Evolutionary conservation across 2,888 invertebrate genomes (phyloP), one percentile per base, ranked within the genome.

Genomic region (Mythimna loreyi): DNA sequence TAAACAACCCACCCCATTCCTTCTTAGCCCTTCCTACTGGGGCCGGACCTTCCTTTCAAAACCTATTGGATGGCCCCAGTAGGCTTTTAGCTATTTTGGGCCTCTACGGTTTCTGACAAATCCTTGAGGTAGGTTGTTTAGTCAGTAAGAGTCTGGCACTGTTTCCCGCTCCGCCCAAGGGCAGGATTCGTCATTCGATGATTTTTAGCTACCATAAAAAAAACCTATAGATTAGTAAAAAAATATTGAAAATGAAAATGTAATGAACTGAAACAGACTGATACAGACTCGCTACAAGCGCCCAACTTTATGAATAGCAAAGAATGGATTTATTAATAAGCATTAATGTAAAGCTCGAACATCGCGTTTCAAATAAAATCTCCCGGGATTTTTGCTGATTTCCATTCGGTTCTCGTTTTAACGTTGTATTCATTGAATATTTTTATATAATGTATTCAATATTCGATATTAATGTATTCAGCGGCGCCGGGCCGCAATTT

Each of bases 391-490:
- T 89, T 86, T 87, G 88, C 89, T 91, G 91, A 92, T 91, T 92
- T 90, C 85, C 89, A 91, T 92, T 89, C 89, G 87, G 82, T 81
- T 85, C 88, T 83, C 91, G 90, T 91, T 93, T 92, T 91, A 87
- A 86, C 89, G 85, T 85, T 86, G 87, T 89, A 91, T 91, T 93
- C 94, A 94, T 93, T 93, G 88, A 88, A 94, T 93, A 94, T 94
- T 93, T 93, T 90, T 91, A 93, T 91, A 91, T 93, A 95, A 94
- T 92, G 94, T 94, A 95, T 95, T 94, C 94, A 94, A 96, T 96
- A 96, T 96, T 94, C 92, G 88, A 96, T 96, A 95, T 96, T 95
- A 96, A 95, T 92, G 94, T 95, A 96, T 95, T 94, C 94, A 94
- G 88, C 91, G 91, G 92, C 92, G 92, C 91, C 93, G 94, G 92